Percentiles rank a stretch among this genome's conserved stretches.
Evolutionary conservation across 2,797 vertebrate genomes (phyloP).

Genomic region (Numenius phaeopus): DNA sequence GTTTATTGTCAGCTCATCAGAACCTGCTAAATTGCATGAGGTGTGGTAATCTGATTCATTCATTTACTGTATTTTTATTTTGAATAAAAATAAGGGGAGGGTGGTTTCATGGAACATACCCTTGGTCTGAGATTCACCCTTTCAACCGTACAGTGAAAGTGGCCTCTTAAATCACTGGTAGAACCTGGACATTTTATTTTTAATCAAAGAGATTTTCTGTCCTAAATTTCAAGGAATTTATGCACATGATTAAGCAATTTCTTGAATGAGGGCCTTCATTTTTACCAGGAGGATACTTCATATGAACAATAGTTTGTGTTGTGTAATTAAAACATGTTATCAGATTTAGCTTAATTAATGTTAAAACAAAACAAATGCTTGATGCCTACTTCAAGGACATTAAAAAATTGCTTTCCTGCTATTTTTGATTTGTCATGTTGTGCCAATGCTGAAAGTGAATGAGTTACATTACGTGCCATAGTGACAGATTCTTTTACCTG

Average conservation of each 20-base stretch:
- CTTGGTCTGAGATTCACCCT: neutral
- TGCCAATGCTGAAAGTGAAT: constrained; percentile 38
- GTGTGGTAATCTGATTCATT: neutral
- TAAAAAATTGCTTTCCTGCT: neutral
- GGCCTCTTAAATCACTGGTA: neutral
- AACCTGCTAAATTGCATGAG: neutral
- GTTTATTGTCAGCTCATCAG: neutral
- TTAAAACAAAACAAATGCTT: constrained; percentile 56
- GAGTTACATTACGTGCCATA: constrained; percentile 1
- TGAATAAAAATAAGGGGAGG: neutral
- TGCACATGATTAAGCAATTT: constrained; percentile 56
- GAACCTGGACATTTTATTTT: neutral
- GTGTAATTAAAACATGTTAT: constrained; percentile 50
- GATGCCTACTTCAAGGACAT: constrained; percentile 40
- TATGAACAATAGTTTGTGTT: constrained; percentile 13
- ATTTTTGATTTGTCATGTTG: constrained; percentile 42
- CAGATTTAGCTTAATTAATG: constrained; percentile 61
- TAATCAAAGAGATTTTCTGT: neutral
- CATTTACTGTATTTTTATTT: neutral
- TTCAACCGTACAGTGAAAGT: neutral
- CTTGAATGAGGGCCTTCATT: constrained; percentile 41
- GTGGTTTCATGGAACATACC: neutral
- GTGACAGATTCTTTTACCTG: constrained; percentile 41
- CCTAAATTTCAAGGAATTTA: constrained; percentile 36
- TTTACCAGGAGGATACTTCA: constrained; percentile 47